These are phyloP conservation scores for Pempheris klunzingeri DNA, from an alignment of 2,797 vertebrate species.

Conservation along the genomic window DNA sequence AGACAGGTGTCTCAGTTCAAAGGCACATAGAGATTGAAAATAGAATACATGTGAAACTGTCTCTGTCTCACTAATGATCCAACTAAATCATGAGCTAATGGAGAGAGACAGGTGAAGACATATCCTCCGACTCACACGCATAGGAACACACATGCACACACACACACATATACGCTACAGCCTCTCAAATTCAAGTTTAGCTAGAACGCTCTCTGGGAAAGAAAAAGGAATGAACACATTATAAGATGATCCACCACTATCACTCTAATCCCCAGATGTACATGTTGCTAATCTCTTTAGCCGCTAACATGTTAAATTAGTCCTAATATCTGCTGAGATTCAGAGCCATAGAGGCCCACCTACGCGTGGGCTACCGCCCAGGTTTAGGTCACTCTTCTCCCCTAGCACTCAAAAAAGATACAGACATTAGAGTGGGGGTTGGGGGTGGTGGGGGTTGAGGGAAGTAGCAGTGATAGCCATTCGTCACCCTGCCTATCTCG, in stretches of 20 bases:
- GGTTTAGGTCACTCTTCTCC: slow-evolving; percentile 82
- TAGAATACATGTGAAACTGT: slow-evolving; percentile 77
- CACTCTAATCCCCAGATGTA: slow-evolving; percentile 84
- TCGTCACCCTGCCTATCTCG: slow-evolving; percentile 84
- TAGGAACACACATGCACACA: slow-evolving; percentile 32
- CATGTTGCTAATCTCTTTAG: slow-evolving; percentile 85
- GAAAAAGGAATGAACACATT: slow-evolving; percentile 75
- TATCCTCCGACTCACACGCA: slow-evolving; percentile 66
- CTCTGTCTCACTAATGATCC: slow-evolving; percentile 81
- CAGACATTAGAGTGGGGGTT: slow-evolving; percentile 62
- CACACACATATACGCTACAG: slow-evolving; percentile 37
- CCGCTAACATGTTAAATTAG: slow-evolving; percentile 86
- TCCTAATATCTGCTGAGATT: slow-evolving; percentile 81
- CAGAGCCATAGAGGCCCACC: slow-evolving; percentile 74
- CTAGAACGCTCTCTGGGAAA: slow-evolving; percentile 53
- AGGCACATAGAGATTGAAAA: slow-evolving; percentile 75
- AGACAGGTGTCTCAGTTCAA: slow-evolving; percentile 76
- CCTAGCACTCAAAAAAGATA: slow-evolving; percentile 58
- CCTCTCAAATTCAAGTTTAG: slow-evolving; percentile 75
- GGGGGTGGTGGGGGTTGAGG: slow-evolving; percentile 63
- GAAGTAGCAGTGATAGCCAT: slow-evolving; percentile 78
- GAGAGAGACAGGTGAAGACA: slow-evolving; percentile 80
- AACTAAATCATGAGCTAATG: slow-evolving; percentile 79
- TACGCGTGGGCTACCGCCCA: slow-evolving; percentile 79
- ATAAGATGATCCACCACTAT: slow-evolving; percentile 80